Evolutionary conservation across 2,113 vertebrate genomes (phyloP), one percentile per base, ranked within the genome.

Genomic region (Anguilla rostrata): DNA sequence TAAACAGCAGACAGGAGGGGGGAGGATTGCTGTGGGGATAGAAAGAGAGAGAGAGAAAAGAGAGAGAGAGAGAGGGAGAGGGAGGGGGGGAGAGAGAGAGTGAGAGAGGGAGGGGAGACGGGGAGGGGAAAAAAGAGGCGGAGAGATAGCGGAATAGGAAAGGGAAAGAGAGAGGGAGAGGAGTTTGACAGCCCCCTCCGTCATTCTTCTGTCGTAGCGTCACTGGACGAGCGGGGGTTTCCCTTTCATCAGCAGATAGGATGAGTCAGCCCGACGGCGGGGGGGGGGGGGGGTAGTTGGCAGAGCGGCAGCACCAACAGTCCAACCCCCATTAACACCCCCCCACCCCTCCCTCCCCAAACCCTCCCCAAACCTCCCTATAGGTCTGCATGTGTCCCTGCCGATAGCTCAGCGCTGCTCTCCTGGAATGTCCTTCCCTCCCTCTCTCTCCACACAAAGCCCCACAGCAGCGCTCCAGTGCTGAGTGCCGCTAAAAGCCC

Each of bases 171-270:
- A 34, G n/a, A 75, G n/a, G 71, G n/a, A 34, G n/a, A 75, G 71
- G 71, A 75, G 71, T 75, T 20, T 20, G 78, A 29, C 40, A 41
- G 34, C 39, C 40, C 41, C 39, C 78, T 41, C 40, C 78, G 39
- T 41, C 78, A 80, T 83, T 83, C 34, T n/a, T n/a, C 71, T 75
- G 71, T 75, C 71, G 71, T 26, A 39, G 82, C 56, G 34, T 49
- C 29, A 83, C 49, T 63, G 82, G 53, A 4, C 9, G 18, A 60
- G 53, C 26, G 56, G 53, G 53, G 82, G 34, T 57, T 63, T 49
- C 56, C 53, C 53, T 60, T 63, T 83, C 56, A 83, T 83, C 82
- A 60, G 82, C 53, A 60, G 82, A 39, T 12, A 39, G 16, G 29
- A 63, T 60, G 82, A 60, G 82, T 83, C 53, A 60, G 53, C n/a